These are phyloP conservation scores for Cosmopolites sordidus DNA, from an alignment of 2,888 invertebrate species.

Conservation along the genomic window DNA sequence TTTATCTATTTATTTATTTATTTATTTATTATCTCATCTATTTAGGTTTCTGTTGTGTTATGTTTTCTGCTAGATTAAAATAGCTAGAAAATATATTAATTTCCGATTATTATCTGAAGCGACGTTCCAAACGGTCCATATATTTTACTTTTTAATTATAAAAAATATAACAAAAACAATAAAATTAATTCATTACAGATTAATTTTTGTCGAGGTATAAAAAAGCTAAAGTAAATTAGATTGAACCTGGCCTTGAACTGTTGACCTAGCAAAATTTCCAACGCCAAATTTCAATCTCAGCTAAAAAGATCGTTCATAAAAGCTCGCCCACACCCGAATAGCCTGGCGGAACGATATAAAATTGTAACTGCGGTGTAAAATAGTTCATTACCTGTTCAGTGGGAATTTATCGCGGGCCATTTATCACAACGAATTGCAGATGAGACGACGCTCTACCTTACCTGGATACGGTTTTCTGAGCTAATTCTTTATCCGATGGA, in stretches of 20 bases:
- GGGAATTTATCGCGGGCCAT: conserved; percentile 43
- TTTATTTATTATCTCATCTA: no score
- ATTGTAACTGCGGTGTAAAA: conserved; percentile 27
- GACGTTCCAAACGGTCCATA: no score
- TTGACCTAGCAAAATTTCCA: not conserved
- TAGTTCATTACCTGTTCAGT: conserved; percentile 27
- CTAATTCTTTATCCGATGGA: conserved; percentile 23
- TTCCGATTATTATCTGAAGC: no score
- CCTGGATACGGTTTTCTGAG: conserved; percentile 23
- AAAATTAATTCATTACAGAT: no score
- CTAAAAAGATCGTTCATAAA: not conserved
- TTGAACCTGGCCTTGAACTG: conserved; percentile 2
- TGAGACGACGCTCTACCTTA: conserved; percentile 44
- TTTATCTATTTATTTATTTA: no score
- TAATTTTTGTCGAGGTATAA: no score
- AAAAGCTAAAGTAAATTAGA: no score
- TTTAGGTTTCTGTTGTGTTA: no score
- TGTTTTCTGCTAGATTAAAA: no score
- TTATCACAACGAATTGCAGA: conserved; percentile 47
- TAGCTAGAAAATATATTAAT: no score
- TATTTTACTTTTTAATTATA: no score
- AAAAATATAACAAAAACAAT: no score
- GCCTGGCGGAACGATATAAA: conserved; percentile 16
- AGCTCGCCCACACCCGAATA: not conserved
- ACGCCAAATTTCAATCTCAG: not conserved